Evolutionary conservation across 2,113 vertebrate species (phyloP).

Genomic region (Turdus rufiventris): DNA sequence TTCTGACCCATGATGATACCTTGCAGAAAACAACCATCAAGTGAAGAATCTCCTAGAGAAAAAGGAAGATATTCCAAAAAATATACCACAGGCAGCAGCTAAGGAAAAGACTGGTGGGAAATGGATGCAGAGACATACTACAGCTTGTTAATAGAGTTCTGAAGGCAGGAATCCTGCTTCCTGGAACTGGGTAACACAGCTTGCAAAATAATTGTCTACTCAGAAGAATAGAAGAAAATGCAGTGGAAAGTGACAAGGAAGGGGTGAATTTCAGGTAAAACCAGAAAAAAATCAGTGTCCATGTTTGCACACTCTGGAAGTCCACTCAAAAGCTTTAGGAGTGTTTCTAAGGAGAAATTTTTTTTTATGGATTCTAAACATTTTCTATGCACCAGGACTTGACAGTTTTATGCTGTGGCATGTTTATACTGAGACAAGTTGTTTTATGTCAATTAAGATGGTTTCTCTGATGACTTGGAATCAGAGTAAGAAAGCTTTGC

Average conservation of each 20-base stretch:
- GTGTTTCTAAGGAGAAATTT: neutral
- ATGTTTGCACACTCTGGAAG: rapidly evolving
- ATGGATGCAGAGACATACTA: neutral
- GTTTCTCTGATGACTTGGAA: neutral
- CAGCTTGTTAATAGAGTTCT: neutral
- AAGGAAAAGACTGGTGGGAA: neutral
- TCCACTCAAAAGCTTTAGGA: neutral
- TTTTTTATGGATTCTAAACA: neutral
- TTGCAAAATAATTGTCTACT: neutral
- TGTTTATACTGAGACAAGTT: neutral
- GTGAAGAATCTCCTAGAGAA: neutral
- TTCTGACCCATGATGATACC: neutral
- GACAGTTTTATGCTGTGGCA: neutral
- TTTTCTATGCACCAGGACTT: neutral
- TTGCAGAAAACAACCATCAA: neutral
- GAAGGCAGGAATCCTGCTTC: neutral
- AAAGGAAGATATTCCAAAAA: neutral
- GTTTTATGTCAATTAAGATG: neutral
- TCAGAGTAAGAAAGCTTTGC: neutral
- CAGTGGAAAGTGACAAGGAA: neutral
- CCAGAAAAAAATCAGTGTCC: neutral
- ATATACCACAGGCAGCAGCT: neutral
- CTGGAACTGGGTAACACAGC: neutral
- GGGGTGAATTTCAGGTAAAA: neutral
- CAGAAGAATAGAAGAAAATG: neutral